phyloP scores from a whole-genome alignment of 2,888 invertebrate species.

The Sicus ferrugineus region DNA sequence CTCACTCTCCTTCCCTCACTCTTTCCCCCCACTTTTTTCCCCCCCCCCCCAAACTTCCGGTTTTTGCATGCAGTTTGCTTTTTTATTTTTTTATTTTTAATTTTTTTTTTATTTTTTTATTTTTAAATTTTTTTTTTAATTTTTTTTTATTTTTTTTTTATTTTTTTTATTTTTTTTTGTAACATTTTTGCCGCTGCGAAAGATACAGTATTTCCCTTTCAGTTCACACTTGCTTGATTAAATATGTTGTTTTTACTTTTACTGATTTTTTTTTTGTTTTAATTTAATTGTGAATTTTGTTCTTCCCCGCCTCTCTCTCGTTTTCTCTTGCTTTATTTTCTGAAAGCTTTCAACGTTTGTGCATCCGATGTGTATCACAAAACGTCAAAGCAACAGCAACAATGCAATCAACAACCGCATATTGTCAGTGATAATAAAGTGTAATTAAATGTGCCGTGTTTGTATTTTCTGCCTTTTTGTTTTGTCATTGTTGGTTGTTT shows the following conservation, averaged over 20 bases:
- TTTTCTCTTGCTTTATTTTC: not conserved
- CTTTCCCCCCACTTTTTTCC: not conserved
- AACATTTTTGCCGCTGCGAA: not conserved
- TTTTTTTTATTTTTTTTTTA: not conserved
- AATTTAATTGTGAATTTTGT: not conserved
- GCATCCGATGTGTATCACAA: not conserved
- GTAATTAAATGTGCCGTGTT: not conserved
- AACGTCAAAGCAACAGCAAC: not conserved
- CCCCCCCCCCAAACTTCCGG: not conserved
- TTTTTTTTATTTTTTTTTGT: not conserved
- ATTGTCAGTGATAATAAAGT: conserved; percentile 1
- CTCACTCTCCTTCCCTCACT: too few species aligned
- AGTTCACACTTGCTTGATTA: not conserved
- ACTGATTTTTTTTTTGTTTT: not conserved
- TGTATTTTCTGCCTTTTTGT: conserved; percentile 4
- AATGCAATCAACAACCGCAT: not conserved
- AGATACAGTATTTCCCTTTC: not conserved
- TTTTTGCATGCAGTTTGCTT: not conserved
- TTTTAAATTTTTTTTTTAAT: not conserved
- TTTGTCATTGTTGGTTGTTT: too few species aligned
- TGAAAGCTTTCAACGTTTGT: not conserved
- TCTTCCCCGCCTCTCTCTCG: not conserved
- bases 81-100: not conserved
- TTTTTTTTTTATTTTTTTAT: not conserved
- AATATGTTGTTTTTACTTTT: conserved; percentile 27